A percentile compares a stretch with the other conserved stretches of the same genome.
Evolutionary conservation across 2,888 invertebrate species (phyloP).

Genomic region (Melanophora roralis): DNA sequence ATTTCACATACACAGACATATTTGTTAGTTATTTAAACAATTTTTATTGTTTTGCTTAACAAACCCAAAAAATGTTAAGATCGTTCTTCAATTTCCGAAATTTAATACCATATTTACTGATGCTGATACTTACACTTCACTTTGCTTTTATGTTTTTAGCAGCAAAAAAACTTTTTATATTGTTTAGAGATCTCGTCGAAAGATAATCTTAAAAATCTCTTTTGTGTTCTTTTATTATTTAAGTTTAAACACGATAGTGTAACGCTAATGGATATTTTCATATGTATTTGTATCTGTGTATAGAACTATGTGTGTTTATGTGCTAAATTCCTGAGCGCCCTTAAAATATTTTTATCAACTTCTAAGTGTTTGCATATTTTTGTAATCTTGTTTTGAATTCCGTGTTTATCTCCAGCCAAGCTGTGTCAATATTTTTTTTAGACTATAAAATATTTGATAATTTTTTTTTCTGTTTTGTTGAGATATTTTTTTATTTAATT

Average conservation of each 20-base stretch:
- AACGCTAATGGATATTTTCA: too few relatives aligned
- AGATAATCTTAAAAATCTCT: too few relatives aligned
- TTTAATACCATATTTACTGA: not conserved
- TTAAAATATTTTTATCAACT: conserved; percentile 15
- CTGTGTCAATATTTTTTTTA: conserved; percentile 41
- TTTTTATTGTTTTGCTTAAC: not conserved
- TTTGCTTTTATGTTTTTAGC: not conserved
- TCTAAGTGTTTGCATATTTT: conserved; percentile 35
- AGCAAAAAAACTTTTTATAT: too few relatives aligned
- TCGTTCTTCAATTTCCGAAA: not conserved
- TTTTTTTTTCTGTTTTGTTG: conserved; percentile 1
- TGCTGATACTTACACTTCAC: not conserved
- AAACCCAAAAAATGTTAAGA: not conserved
- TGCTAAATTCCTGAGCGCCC: conserved; percentile 3
- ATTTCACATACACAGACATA: not conserved
- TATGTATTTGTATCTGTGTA: not conserved
- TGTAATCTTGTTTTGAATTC: conserved; percentile 35
- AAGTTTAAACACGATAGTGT: not conserved
- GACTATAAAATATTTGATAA: not conserved
- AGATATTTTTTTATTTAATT: not conserved
- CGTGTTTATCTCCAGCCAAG: conserved; percentile 28
- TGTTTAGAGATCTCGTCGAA: too few relatives aligned
- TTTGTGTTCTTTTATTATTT: too few relatives aligned
- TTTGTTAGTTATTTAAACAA: conserved; percentile 3
- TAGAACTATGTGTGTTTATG: not conserved